These are phyloP conservation scores for Pachypsylla venusta DNA, from an alignment of 1,140 invertebrate genomes.

Conservation along the genomic window DNA sequence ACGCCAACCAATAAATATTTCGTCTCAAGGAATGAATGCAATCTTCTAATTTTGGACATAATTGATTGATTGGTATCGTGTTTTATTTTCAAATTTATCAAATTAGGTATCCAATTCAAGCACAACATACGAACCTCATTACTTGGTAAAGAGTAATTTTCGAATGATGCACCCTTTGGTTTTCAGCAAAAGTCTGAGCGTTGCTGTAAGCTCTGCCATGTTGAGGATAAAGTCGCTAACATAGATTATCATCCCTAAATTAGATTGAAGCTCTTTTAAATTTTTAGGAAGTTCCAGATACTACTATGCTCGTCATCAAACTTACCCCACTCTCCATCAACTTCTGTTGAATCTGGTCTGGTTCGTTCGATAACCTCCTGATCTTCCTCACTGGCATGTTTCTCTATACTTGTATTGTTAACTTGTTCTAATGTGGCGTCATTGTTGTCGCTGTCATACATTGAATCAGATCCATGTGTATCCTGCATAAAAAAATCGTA, in stretches of 20 bases:
- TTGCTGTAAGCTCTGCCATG: constrained; percentile 14
- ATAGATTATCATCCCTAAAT: constrained; percentile 29
- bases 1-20: too few relatives aligned
- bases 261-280: constrained; percentile 25
- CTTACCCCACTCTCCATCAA: constrained; percentile 46
- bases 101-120: too few relatives aligned
- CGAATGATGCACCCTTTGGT: too few relatives aligned
- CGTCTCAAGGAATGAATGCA: too few relatives aligned
- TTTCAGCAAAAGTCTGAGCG: constrained; percentile 18
- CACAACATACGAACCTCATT: too few relatives aligned
- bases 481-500: too few relatives aligned
- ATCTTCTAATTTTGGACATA: too few relatives aligned
- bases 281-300: constrained; percentile 26
- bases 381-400: constrained; percentile 27
- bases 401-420: constrained; percentile 14
- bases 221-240: constrained; percentile 23
- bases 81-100: too few relatives aligned
- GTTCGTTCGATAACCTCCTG: constrained; percentile 12
- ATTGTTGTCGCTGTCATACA: constrained; percentile 72
- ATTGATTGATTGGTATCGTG: too few relatives aligned
- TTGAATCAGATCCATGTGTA: constrained; percentile 67
- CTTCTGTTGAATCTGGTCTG: constrained; percentile 34
- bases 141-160: too few relatives aligned
- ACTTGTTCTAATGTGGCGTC: constrained; percentile 38
- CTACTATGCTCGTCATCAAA: constrained; percentile 4